These are phyloP conservation scores for Meloe dianella DNA, from an alignment of 2,888 invertebrate genomes.

Conservation along the genomic window DNA sequence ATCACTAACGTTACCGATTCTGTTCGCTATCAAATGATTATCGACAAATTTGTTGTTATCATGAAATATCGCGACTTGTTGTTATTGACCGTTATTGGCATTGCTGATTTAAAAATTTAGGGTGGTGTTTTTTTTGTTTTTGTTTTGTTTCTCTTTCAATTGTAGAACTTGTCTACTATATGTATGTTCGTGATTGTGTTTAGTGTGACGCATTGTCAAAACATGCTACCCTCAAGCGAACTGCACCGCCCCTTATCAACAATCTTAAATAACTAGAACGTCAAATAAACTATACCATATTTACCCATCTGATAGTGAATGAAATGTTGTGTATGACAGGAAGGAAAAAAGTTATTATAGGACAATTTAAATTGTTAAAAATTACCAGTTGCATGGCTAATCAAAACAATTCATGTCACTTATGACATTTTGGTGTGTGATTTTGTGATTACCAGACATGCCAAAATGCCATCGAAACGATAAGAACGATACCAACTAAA, in stretches of 20 bases:
- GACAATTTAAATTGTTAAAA: slow-evolving; percentile 41
- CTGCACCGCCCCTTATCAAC: slow-evolving; percentile 38
- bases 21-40: slow-evolving; percentile 4
- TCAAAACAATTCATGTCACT: not conserved
- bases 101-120: not conserved
- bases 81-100: not conserved
- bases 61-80: not conserved
- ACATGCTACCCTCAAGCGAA: slow-evolving; percentile 37
- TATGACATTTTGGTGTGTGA: slow-evolving; percentile 8
- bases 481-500: not conserved
- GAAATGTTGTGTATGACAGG: slow-evolving; percentile 44
- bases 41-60: not conserved
- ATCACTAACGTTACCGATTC: not conserved
- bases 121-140: not conserved
- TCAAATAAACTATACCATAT: slow-evolving; percentile 47
- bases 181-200: slow-evolving; percentile 48
- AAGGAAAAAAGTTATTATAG: slow-evolving; percentile 51
- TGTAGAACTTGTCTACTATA: not conserved
- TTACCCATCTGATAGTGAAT: slow-evolving; percentile 45
- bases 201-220: slow-evolving; percentile 53
- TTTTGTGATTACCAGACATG: slow-evolving; percentile 6
- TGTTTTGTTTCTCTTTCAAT: not conserved
- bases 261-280: slow-evolving; percentile 50
- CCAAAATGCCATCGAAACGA: slow-evolving; percentile 2
- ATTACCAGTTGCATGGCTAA: slow-evolving; percentile 24